Conservation (phyloP, 2,888 invertebrate species). For the Napeogenes sylphis region DNA sequence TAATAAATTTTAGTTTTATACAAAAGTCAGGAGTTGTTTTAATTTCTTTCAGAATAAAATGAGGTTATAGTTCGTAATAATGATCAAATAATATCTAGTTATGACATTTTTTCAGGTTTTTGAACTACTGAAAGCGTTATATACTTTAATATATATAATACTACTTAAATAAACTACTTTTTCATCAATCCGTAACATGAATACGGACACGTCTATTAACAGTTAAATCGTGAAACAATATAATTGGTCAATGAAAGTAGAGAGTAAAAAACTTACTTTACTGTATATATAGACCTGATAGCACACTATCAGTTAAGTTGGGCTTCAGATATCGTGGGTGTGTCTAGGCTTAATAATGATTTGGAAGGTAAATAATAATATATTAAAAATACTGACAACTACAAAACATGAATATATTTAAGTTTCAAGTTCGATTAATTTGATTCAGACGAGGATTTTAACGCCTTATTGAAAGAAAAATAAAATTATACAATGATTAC, state of each 20-base stretch:
- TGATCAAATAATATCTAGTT: too few relatives aligned
- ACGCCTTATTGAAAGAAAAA: too few relatives aligned
- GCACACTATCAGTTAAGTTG: conserved; percentile 27
- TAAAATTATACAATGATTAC: too few relatives aligned
- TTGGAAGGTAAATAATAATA: conserved; percentile 29
- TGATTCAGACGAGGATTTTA: too few relatives aligned
- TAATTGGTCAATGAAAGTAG: conserved; percentile 32
- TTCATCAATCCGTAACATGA: conserved; percentile 31
- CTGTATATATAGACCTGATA: conserved; percentile 34
- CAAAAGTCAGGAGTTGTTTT: not conserved
- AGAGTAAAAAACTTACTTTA: conserved; percentile 31
- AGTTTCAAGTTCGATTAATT: too few relatives aligned
- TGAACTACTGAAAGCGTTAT: too few relatives aligned
- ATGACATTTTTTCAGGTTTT: too few relatives aligned
- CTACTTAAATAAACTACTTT: conserved; percentile 21
- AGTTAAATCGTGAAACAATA: conserved; percentile 29
- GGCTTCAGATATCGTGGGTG: conserved; percentile 23
- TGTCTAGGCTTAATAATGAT: conserved; percentile 27
- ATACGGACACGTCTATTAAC: conserved; percentile 27
- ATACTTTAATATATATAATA: not conserved
- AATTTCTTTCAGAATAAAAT: not conserved
- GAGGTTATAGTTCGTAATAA: not conserved
- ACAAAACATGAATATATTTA: too few relatives aligned
- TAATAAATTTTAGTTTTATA: not conserved
- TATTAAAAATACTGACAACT: too few relatives aligned